A percentile compares a stretch with the other conserved stretches of the same genome.
Conservation (phyloP, 2,888 invertebrate genomes). For the Dryococelus australis region DNA sequence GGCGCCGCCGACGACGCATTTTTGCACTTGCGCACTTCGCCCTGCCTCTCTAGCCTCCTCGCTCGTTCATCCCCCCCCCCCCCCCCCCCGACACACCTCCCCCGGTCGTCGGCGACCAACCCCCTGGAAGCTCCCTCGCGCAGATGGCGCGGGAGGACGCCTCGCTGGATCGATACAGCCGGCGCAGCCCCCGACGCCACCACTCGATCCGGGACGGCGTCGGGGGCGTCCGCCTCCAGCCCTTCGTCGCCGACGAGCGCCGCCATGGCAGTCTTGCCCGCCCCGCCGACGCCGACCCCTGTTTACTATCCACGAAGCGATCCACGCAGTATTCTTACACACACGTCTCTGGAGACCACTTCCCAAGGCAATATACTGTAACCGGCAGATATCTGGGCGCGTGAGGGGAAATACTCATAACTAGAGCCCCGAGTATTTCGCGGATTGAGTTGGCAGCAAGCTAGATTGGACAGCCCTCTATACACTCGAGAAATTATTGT, state of each 20-base stretch:
- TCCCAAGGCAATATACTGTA: too few relatives aligned
- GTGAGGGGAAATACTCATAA: too few relatives aligned
- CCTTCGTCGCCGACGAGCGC: not conserved
- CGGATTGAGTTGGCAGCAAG: too few relatives aligned
- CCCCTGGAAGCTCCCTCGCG: not conserved
- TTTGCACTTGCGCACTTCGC: not conserved
- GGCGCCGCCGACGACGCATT: too few relatives aligned
- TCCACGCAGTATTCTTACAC: not conserved
- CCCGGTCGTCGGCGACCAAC: slow-evolving; percentile 11
- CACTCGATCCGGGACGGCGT: not conserved
- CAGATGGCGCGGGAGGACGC: slow-evolving; percentile 21
- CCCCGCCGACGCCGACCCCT: not conserved
- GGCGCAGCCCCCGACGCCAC: slow-evolving; percentile 25
- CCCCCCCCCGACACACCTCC: not conserved
- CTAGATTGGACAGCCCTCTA: too few relatives aligned
- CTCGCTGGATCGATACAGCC: not conserved
- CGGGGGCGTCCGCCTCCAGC: not conserved
- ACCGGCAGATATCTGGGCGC: too few relatives aligned
- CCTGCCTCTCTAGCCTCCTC: too few relatives aligned
- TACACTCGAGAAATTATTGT: too few relatives aligned
- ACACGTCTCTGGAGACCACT: too few relatives aligned
- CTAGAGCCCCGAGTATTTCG: too few relatives aligned
- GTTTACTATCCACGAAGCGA: not conserved
- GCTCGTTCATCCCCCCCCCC: too few relatives aligned
- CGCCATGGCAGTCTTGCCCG: too few relatives aligned